Conservation (phyloP, 1,140 invertebrate genomes). For the Drosophila prosaltans region DNA sequence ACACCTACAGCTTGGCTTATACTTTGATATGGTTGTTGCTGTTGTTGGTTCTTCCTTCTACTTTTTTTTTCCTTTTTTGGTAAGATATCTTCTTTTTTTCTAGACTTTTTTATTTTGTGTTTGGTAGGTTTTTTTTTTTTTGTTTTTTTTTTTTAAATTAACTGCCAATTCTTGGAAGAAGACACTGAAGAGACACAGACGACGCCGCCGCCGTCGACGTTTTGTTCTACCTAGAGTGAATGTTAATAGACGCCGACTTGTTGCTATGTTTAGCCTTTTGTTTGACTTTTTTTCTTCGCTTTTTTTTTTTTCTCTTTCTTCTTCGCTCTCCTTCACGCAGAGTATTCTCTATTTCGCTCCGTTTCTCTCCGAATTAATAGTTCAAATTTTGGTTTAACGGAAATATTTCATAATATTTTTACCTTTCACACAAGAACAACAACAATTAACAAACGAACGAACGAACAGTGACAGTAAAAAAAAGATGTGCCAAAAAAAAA, state of each 20-base stretch:
- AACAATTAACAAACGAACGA: constrained; percentile 26
- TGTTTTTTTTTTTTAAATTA: constrained; percentile 67
- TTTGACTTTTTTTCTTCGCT: constrained; percentile 23
- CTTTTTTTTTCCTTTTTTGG: constrained; percentile 27
- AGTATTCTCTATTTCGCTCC: not conserved
- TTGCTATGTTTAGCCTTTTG: constrained; percentile 64
- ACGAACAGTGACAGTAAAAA: constrained; percentile 12
- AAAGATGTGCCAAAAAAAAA: not conserved
- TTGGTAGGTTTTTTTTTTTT: constrained; percentile 48
- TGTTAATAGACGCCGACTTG: constrained; percentile 79
- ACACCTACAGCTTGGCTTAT: constrained; percentile 49
- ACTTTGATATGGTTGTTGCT: constrained; percentile 18
- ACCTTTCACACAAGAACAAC: constrained; percentile 18
- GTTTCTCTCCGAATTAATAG: constrained; percentile 10
- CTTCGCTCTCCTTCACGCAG: not conserved
- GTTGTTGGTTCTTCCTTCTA: constrained; percentile 11
- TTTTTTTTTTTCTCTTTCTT: not conserved
- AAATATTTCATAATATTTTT: constrained; percentile 42
- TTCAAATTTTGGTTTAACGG: constrained; percentile 32
- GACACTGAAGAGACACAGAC: constrained; percentile 12
- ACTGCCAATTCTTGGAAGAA: constrained; percentile 78
- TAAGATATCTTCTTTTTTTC: constrained; percentile 35
- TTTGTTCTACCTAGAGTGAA: constrained; percentile 50
- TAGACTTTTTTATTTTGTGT: constrained; percentile 17
- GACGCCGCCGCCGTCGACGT: constrained; percentile 35